Base-by-base conservation (phyloP, 1,140 invertebrate species). In the Ridgeia piscesae region DNA sequence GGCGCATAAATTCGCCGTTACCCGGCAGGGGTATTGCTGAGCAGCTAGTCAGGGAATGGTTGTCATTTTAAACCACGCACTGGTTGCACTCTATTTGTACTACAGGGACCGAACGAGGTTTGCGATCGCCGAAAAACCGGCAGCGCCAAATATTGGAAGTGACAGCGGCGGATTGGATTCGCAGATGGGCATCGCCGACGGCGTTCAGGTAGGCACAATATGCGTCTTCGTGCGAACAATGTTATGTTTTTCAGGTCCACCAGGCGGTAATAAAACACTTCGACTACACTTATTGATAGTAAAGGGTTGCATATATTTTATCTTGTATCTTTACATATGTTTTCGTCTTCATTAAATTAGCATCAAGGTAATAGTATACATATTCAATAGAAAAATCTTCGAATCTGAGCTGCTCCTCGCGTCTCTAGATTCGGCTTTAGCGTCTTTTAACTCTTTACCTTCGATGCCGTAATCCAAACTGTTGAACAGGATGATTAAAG, bases 161-260 rank as follows among this genome's bases (percentile, higher is more conserved):
- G 58, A 77, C 58, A 77, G 58, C 58, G 58, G 17, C 58, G 58
- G 58, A 77, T 77, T 77, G 58, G 58, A 1, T 77, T 77, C 58
- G 58, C 58, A 77, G 58, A 77, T 77, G 58, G 58, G 58, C 58
- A 77, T 77, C 58, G 58, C 58, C 58, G 58, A 77, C 58, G 58
- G 58, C 58, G 58, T 77, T 21, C 58, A 77, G 58, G 58, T 77
- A 77, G 58, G 58, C 58, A 77, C 58, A 31, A 77, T 77, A 77
- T 77, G 58, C 58, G 58, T 77, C 58, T 77, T 77, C 58, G 58
- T 77, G 14, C 27, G 58, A 21, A 77, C 6, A 77, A 21, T 77
- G 11, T 77, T 31, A 77, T 77, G 58, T 77, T 77, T 77, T 77
- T 21, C 27, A 77, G 58, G 58, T 77, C 11, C 27, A 77, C 58